Percentiles rank a stretch among this genome's conserved stretches.
Conservation (phyloP, 2,888 invertebrate species). For the Diabrotica balteata region DNA sequence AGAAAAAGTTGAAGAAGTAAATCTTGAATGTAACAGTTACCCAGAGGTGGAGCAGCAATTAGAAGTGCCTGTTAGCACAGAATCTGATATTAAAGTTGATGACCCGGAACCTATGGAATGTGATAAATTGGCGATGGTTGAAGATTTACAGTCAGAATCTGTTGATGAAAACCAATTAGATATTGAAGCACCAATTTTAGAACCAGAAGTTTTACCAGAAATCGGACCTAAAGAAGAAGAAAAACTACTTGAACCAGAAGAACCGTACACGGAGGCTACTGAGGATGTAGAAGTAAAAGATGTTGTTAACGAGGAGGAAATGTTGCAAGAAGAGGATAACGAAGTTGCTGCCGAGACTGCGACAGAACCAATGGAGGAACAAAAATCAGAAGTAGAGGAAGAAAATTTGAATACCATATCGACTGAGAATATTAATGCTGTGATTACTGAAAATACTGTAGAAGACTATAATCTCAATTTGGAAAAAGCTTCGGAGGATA, state of each 20-base stretch:
- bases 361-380: slow-evolving; percentile 3
- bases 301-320: slow-evolving; percentile 33
- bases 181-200: slow-evolving; percentile 23
- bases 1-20: neutral
- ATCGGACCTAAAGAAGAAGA: neutral
- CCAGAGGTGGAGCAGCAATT: too few species aligned
- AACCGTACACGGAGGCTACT: neutral
- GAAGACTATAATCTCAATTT: slow-evolving; percentile 27
- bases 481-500: slow-evolving; percentile 46
- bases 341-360: neutral
- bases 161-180: neutral
- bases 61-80: neutral
- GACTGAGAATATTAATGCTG: slow-evolving; percentile 30
- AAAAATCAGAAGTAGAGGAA: slow-evolving; percentile 3
- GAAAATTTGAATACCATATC: slow-evolving; percentile 21
- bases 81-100: neutral
- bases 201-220: slow-evolving; percentile 8
- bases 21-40: too few species aligned
- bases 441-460: slow-evolving; percentile 16
- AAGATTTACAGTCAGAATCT: neutral
- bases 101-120: slow-evolving; percentile 1
- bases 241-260: neutral
- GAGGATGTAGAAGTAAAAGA: neutral
- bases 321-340: neutral
- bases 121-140: neutral